A percentile compares a stretch with the other conserved stretches of the same genome.
Conservation (phyloP, 2,797 vertebrate genomes). For the Chrosomus eos region DNA sequence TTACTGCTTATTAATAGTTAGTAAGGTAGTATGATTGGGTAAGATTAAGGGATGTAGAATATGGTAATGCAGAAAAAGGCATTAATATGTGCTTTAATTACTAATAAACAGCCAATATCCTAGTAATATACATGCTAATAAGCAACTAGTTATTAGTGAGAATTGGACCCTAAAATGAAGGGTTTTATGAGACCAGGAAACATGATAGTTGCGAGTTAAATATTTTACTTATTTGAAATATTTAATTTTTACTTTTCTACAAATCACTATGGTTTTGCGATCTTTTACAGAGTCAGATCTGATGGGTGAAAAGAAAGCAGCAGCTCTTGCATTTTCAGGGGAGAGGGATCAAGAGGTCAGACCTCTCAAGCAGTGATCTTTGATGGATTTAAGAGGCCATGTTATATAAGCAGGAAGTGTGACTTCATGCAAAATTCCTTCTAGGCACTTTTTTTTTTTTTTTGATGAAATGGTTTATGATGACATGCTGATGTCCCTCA, state of each 20-base stretch:
- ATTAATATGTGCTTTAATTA: no score
- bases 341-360: constrained; percentile 46
- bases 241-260: background rate
- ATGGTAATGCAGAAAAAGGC: no score
- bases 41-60: no score
- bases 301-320: constrained; percentile 57
- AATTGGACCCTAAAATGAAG: no score
- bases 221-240: background rate
- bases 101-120: no score
- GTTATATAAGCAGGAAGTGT: constrained; percentile 62
- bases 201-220: background rate
- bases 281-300: background rate
- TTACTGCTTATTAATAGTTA: no score
- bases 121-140: no score
- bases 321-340: constrained; percentile 47
- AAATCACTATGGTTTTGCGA: background rate
- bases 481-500: constrained; percentile 36
- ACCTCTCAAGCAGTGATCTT: constrained; percentile 55
- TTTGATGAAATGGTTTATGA: constrained; percentile 28
- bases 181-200: background rate
- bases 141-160: no score
- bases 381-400: constrained; percentile 46
- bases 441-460: constrained; percentile 4
- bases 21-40: no score
- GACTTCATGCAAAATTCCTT: constrained; percentile 40